Evolutionary conservation across 2,797 vertebrate species (phyloP).

Genomic region (Enteromius trimaculatus): DNA sequence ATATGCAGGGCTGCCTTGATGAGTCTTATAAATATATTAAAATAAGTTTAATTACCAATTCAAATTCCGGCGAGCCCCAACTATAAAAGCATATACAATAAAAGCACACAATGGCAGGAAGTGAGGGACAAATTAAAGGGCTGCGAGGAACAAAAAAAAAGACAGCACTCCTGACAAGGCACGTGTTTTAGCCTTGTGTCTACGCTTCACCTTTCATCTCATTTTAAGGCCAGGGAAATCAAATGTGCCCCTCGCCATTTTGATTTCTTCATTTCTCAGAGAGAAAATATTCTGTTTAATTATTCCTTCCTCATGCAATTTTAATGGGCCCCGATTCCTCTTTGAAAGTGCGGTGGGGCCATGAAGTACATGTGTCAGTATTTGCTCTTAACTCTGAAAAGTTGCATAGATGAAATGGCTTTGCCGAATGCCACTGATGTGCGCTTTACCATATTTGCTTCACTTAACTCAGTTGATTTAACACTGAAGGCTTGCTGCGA

Average conservation of each 20-base stretch:
- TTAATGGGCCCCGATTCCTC: conserved; percentile 73
- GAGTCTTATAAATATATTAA: conserved; percentile 82
- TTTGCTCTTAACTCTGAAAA: conserved; percentile 73
- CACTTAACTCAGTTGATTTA: conserved; percentile 63
- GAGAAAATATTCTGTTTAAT: conserved; percentile 79
- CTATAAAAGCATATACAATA: conserved; percentile 80
- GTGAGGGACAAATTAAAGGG: conserved; percentile 74
- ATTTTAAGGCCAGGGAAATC: conserved; percentile 73
- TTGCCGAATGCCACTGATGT: conserved; percentile 79
- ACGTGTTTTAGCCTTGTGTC: conserved; percentile 73
- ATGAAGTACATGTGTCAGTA: conserved; percentile 84
- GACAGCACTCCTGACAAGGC: conserved; percentile 73
- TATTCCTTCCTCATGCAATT: conserved; percentile 81
- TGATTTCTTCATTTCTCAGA: conserved; percentile 77
- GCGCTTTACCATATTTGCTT: conserved; percentile 80
- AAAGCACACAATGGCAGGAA: conserved; percentile 73
- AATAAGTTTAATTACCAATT: conserved; percentile 86
- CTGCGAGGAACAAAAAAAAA: conserved; percentile 80
- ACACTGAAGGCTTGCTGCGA: conserved; percentile 45
- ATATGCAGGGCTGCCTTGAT: conserved; percentile 81
- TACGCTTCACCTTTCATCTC: conserved; percentile 75
- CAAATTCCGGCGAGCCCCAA: conserved; percentile 74
- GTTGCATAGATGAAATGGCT: conserved; percentile 73
- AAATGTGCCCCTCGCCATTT: conserved; percentile 70
- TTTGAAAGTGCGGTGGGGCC: conserved; percentile 73